Conservation (phyloP, 2,113 vertebrate species). For the Etheostoma spectabile region DNA sequence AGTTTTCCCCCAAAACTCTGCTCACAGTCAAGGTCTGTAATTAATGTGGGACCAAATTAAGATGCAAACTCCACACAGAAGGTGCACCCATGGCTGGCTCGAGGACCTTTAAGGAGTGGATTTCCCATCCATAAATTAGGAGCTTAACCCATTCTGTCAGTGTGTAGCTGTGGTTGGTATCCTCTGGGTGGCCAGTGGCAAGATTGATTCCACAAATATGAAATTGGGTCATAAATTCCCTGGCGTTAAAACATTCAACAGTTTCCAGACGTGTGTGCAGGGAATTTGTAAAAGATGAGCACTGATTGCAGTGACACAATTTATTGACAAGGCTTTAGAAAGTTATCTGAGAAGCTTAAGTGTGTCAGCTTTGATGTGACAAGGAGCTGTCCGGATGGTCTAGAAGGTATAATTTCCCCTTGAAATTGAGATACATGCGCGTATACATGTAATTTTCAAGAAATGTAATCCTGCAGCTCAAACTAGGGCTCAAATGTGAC, state of each 20-base stretch:
- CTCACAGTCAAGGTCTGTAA: conserved; percentile 64
- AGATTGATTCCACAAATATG: conserved; percentile 62
- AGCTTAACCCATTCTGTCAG: conserved; percentile 42
- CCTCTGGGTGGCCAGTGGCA: conserved; percentile 64
- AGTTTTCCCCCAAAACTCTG: conserved; percentile 34
- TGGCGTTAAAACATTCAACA: conserved; percentile 54
- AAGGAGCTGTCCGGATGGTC: conserved; percentile 53
- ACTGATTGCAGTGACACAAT: conserved; percentile 53
- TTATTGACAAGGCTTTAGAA: conserved; percentile 69
- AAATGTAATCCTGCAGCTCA: conserved; percentile 65
- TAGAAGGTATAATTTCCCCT: conserved; percentile 40
- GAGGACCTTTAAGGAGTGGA: conserved; percentile 59
- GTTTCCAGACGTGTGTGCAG: conserved; percentile 30
- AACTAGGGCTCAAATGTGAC: conserved; percentile 71
- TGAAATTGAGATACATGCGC: conserved; percentile 61
- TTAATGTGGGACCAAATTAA: conserved; percentile 73
- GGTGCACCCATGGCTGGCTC: conserved; percentile 35
- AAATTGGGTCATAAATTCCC: conserved; percentile 73
- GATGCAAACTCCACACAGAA: conserved; percentile 59
- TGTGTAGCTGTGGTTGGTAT: conserved; percentile 45
- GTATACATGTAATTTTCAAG: conserved; percentile 51
- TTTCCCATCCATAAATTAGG: conserved; percentile 57
- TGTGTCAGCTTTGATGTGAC: conserved; percentile 77
- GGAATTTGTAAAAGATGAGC: conserved; percentile 54
- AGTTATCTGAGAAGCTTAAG: conserved; percentile 71